Conservation (phyloP, 2,888 invertebrate species). For the Pachymerium ferrugineum region DNA sequence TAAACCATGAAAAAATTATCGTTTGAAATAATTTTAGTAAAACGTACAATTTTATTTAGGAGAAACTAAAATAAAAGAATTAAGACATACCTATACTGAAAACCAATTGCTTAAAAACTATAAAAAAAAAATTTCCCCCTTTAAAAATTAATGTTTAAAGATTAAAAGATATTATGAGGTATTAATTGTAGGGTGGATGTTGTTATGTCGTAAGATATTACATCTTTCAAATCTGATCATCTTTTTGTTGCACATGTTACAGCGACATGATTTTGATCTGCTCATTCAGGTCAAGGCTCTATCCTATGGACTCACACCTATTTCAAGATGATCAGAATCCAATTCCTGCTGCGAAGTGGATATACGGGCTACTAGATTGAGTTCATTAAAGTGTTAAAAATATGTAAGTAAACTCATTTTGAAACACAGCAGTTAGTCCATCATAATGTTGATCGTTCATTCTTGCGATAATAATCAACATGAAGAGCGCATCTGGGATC, state of each 20-base stretch:
- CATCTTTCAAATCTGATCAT: neutral
- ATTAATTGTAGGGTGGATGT: too few species aligned
- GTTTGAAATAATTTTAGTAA: too few species aligned
- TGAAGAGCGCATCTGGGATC: neutral
- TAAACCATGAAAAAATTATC: too few species aligned
- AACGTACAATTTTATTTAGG: neutral
- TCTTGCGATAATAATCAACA: neutral
- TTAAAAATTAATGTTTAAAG: too few species aligned
- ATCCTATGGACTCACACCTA: slow-evolving; percentile 20
- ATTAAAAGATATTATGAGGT: too few species aligned
- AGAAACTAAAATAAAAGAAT: neutral
- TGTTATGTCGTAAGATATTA: neutral
- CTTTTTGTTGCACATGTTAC: neutral
- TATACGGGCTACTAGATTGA: slow-evolving; percentile 20
- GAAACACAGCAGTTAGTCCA: slow-evolving; percentile 16
- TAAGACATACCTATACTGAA: too few species aligned
- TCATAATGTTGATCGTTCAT: neutral
- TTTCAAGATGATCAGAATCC: slow-evolving; percentile 19
- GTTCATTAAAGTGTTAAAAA: slow-evolving; percentile 12
- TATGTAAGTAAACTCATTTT: neutral
- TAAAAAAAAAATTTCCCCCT: too few species aligned
- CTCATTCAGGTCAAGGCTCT: slow-evolving; percentile 19
- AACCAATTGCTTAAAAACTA: too few species aligned
- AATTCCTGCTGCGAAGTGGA: slow-evolving; percentile 22
- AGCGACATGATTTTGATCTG: neutral